phyloP scores from a whole-genome alignment of 2,113 vertebrate species.

The Semicossyphus pulcher region DNA sequence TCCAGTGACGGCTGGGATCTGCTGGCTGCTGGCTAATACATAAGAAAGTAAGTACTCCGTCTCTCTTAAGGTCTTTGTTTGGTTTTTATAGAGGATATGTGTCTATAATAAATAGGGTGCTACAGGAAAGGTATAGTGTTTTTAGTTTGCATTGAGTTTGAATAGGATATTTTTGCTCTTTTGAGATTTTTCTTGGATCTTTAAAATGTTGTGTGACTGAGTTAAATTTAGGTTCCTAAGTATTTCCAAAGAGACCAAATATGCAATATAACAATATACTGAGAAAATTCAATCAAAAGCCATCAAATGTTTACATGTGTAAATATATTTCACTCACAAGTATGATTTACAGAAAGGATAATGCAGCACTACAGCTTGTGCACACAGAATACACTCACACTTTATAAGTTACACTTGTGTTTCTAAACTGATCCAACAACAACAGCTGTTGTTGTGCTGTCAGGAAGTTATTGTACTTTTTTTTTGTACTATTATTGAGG shows the following conservation, averaged over 20 bases:
- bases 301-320: background rate
- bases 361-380: background rate
- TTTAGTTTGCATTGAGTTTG: no score
- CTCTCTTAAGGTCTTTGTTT: background rate
- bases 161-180: background rate
- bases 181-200: background rate
- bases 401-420: background rate
- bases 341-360: background rate
- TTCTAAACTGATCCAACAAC: no score
- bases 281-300: no score
- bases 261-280: no score
- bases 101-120: background rate
- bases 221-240: no score
- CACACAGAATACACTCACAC: background rate
- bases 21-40: constrained; percentile 42
- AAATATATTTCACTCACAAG: background rate
- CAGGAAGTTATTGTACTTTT: no score
- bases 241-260: no score
- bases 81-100: background rate
- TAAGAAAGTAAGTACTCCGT: constrained; percentile 67
- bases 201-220: no score
- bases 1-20: constrained; percentile 62
- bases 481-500: no score
- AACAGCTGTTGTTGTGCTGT: no score
- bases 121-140: background rate